These are phyloP conservation scores for Nothocercus julius DNA, from an alignment of 2,113 vertebrate species.

Conservation along the genomic window DNA sequence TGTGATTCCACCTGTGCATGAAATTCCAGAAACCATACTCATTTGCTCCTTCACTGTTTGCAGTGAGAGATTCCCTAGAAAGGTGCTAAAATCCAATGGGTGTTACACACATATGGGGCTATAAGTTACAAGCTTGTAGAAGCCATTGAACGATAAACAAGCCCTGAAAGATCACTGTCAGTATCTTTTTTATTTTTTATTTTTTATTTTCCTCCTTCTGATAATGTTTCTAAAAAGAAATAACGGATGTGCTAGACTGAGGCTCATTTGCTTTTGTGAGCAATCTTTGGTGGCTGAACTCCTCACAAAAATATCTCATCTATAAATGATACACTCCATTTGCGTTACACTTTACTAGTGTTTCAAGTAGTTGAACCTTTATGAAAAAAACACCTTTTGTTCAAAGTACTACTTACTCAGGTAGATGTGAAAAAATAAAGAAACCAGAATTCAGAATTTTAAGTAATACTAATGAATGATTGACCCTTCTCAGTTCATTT, in stretches of 20 bases:
- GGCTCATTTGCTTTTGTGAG: background rate
- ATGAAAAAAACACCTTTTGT: background rate
- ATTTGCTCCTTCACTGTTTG: background rate
- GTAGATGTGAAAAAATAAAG: background rate
- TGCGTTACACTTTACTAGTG: background rate
- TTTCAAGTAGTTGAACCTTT: background rate
- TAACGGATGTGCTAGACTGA: background rate
- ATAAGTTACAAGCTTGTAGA: too few species aligned
- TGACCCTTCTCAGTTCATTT: background rate
- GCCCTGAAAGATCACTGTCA: background rate
- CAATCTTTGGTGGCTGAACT: background rate
- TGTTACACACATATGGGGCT: background rate
- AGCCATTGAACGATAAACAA: background rate
- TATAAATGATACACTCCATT: background rate
- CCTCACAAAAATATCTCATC: too few species aligned
- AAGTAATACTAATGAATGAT: background rate
- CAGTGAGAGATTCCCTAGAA: background rate
- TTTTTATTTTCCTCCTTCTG: background rate
- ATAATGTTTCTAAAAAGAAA: background rate
- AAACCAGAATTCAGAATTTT: background rate
- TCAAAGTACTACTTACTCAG: background rate
- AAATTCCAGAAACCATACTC: background rate
- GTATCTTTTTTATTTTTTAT: background rate
- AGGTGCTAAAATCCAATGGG: background rate
- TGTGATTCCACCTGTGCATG: background rate